Conservation (phyloP, 2,888 invertebrate genomes). For the Serripes groenlandicus region DNA sequence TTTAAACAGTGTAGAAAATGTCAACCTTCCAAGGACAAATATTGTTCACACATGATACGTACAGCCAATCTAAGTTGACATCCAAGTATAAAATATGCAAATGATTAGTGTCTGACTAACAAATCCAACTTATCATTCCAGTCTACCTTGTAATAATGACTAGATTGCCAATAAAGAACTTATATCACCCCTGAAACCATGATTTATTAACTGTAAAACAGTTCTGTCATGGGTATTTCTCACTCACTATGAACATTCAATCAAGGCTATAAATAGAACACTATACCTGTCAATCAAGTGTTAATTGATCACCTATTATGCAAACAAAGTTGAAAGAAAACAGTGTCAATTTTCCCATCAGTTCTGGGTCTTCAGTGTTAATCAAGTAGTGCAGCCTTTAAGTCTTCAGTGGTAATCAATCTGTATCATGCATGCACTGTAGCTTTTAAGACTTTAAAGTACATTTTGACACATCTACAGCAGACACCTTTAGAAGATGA, state of each 20-base stretch:
- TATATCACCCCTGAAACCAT: background rate
- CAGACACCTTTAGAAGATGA: too few species aligned
- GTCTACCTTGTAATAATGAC: background rate
- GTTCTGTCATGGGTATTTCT: conserved; percentile 19
- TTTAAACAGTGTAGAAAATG: background rate
- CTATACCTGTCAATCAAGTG: conserved; percentile 5
- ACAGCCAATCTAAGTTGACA: conserved; percentile 10
- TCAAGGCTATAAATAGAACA: conserved; percentile 5
- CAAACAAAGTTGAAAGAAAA: conserved; percentile 9
- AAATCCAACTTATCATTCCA: background rate
- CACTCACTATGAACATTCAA: conserved; percentile 23
- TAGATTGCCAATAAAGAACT: background rate
- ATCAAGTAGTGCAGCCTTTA: too few species aligned
- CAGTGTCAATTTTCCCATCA: conserved; percentile 23
- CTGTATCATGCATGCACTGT: too few species aligned
- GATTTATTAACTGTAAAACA: background rate
- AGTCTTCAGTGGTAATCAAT: too few species aligned
- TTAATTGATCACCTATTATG: conserved; percentile 14
- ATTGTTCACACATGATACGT: background rate
- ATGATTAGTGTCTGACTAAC: background rate
- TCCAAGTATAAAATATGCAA: background rate
- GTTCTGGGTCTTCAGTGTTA: too few species aligned
- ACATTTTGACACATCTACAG: too few species aligned
- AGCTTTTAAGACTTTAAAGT: too few species aligned
- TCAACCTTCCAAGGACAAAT: background rate